A percentile compares a stretch with the other conserved stretches of the same genome.
Conservation (phyloP, 2,888 invertebrate species). For the Neelides folsomi region DNA sequence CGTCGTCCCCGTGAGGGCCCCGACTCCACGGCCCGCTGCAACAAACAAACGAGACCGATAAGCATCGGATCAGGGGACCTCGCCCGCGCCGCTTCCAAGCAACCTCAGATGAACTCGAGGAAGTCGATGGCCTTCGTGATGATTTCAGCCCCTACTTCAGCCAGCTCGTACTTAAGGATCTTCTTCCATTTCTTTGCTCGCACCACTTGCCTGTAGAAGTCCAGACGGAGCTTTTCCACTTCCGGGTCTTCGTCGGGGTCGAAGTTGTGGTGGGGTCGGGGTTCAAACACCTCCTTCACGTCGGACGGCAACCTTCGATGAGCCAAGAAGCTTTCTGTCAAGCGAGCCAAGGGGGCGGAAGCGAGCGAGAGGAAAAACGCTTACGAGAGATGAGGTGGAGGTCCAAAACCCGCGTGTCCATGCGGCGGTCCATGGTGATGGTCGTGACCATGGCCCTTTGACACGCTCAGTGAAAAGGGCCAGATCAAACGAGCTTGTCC, state of each 20-base stretch:
- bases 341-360: not conserved
- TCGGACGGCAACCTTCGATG: not conserved
- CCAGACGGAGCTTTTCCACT: slow-evolving; percentile 29
- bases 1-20: slow-evolving; percentile 24
- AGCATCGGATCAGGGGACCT: slow-evolving; percentile 5
- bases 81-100: slow-evolving; percentile 1
- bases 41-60: no score
- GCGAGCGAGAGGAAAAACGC: slow-evolving; percentile 1
- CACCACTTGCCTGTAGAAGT: slow-evolving; percentile 26
- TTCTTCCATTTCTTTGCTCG: slow-evolving; percentile 32
- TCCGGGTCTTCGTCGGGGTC: slow-evolving; percentile 33
- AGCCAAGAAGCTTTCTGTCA: not conserved
- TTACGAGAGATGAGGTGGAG: slow-evolving; percentile 5
- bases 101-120: slow-evolving; percentile 27
- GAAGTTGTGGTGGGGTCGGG: slow-evolving; percentile 25
- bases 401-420: not conserved
- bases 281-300: not conserved
- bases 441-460: slow-evolving; percentile 1
- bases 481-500: slow-evolving; percentile 23
- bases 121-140: slow-evolving; percentile 30
- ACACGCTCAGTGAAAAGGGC: slow-evolving; percentile 22
- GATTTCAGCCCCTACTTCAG: slow-evolving; percentile 27
- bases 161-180: slow-evolving; percentile 29
- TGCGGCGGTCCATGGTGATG: slow-evolving; percentile 2
- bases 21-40: slow-evolving; percentile 9